Evolutionary conservation across 2,888 invertebrate species (phyloP), one percentile per base, ranked within the genome.

Genomic region (Melinaea menophilus): DNA sequence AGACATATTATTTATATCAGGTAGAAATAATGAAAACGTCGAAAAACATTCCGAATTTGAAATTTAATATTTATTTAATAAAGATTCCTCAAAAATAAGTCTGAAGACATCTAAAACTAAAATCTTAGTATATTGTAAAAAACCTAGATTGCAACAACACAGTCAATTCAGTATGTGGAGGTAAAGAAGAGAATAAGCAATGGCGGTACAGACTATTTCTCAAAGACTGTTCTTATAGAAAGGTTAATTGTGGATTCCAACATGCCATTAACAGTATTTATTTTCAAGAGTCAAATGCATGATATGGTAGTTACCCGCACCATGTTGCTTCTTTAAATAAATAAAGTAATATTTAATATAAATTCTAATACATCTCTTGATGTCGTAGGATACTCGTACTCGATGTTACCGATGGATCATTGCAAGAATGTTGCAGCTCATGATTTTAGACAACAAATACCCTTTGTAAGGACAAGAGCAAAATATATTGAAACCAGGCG

Each of bases 211-310:
- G 90, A 57, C n/a, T 87, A 7, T 90, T 90, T 62, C 58, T 83
- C 47, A 90, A 90, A 5, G 82, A 86, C 0, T 90, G 90, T 55
- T 89, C 72, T 46, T 88, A 82, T 5, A 77, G 82, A 12, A 89
- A 88, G 69, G 90, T 90, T 0, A 90, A 89, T 31, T 90, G 90
- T 54, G 80, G 71, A 0, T 86, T 90, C 54, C 81, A 71, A 46
- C 76, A 82, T 65, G 75, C 75, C 2, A 57, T 67, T 1, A 90
- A 85, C 51, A 75, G 90, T 90, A 67, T 85, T 88, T 85, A 65
- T 47, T 55, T 1, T 47, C 59, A 11, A 48, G 4, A n/a, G n/a
- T n/a, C n/a, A n/a, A n/a, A n/a, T n/a, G n/a, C n/a, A n/a, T n/a
- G n/a, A n/a, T n/a, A n/a, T n/a, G n/a, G n/a, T n/a, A n/a, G n/a